A percentile compares a stretch with the other conserved stretches of the same genome.
Evolutionary conservation across 1,140 invertebrate species (phyloP).

Genomic region (Bathynomus jamesi): DNA sequence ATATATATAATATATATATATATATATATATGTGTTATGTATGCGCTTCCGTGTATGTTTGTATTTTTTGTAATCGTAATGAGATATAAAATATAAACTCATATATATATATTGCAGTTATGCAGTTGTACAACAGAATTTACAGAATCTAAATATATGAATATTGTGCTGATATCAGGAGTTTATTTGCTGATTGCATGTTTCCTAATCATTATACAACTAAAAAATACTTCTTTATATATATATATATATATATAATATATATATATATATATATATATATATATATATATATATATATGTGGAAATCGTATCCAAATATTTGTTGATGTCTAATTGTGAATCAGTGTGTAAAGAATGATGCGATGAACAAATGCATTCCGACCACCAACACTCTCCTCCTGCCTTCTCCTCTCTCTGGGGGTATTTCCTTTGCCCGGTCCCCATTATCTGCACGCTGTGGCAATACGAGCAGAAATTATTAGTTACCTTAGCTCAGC

Average conservation of each 20-base stretch:
- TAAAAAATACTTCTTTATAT: background rate
- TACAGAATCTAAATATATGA: too few species aligned
- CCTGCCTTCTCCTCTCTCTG: background rate
- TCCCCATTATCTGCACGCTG: background rate
- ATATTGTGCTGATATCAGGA: too few species aligned
- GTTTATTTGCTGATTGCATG: too few species aligned
- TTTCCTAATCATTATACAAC: too few species aligned
- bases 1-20: too few species aligned
- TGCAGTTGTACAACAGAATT: too few species aligned
- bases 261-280: constrained; percentile 3
- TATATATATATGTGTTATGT: too few species aligned
- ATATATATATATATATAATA: background rate
- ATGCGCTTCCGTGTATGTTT: too few species aligned
- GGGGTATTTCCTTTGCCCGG: background rate
- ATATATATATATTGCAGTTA: too few species aligned
- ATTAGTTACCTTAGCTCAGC: background rate
- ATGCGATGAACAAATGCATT: background rate
- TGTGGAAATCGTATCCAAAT: background rate
- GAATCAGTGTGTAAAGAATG: background rate
- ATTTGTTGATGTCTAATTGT: background rate
- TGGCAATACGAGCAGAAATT: background rate
- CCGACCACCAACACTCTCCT: background rate
- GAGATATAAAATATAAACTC: too few species aligned
- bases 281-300: background rate
- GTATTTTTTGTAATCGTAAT: too few species aligned